A percentile compares a stretch with the other conserved stretches of the same genome.
These are phyloP conservation scores for Notiomystis cincta DNA, from an alignment of 2,113 vertebrate species.

Conservation along the genomic window DNA sequence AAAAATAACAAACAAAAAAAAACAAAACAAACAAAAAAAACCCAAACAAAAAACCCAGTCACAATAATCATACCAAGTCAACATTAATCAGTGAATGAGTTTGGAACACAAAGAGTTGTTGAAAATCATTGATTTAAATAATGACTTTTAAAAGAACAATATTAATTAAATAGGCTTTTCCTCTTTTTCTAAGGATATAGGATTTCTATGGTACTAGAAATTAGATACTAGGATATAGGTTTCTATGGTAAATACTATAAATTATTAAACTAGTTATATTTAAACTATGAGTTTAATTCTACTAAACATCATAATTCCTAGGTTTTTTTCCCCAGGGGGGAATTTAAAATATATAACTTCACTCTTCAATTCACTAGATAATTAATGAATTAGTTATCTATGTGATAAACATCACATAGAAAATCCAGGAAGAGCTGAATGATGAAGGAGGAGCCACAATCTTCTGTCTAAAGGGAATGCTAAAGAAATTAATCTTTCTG, in stretches of 20 bases:
- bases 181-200: neutral
- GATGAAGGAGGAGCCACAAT: neutral
- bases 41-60: fast-evolving
- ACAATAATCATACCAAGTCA: neutral
- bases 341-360: neutral
- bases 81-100: neutral
- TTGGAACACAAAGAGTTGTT: neutral
- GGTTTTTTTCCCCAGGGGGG: neutral
- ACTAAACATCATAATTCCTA: neutral
- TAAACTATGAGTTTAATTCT: neutral
- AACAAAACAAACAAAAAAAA: too few species aligned
- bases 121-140: neutral
- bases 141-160: neutral
- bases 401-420: neutral
- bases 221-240: too few species aligned
- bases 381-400: neutral
- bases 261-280: neutral
- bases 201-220: neutral
- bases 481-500: neutral
- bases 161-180: neutral
- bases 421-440: neutral
- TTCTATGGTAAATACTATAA: too few species aligned
- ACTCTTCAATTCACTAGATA: neutral
- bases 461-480: neutral
- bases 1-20: too few species aligned